A percentile compares a stretch with the other conserved stretches of the same genome.
Conservation (phyloP, 2,888 invertebrate genomes). For the Xylota sylvarum region DNA sequence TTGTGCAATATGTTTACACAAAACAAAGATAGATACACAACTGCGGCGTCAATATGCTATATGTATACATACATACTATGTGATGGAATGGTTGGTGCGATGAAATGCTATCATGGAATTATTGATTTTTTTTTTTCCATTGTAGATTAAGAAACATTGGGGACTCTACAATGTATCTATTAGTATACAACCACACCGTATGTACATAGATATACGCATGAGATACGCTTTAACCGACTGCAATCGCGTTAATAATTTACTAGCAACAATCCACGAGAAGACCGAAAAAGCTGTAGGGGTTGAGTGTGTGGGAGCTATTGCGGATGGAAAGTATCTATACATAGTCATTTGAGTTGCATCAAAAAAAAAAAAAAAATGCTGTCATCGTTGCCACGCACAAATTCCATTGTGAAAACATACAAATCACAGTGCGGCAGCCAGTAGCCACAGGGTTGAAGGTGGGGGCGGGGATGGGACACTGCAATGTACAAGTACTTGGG, state of each 20-base stretch:
- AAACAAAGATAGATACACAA: conserved; percentile 2
- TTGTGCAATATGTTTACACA: conserved; percentile 33
- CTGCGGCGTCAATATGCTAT: background rate
- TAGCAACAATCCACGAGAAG: conserved; percentile 25
- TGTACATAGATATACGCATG: conserved; percentile 14
- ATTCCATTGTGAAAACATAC: conserved; percentile 63
- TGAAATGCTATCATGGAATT: conserved; percentile 41
- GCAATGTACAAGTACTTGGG: conserved; percentile 9
- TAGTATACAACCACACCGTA: background rate
- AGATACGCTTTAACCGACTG: conserved; percentile 13
- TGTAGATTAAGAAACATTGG: conserved; percentile 40
- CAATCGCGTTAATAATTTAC: conserved; percentile 48
- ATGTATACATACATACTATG: background rate
- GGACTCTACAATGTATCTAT: background rate
- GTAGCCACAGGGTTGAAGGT: conserved; percentile 17
- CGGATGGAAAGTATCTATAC: background rate
- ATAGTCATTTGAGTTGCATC: conserved; percentile 27
- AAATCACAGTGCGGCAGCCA: conserved; percentile 25
- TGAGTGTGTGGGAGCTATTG: conserved; percentile 2
- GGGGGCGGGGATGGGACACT: background rate
- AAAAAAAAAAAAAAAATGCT: background rate
- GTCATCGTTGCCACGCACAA: conserved; percentile 61
- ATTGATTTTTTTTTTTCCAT: conserved; percentile 32
- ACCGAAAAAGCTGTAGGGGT: background rate
- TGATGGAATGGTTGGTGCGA: conserved; percentile 19